Evolutionary conservation across 2,113 vertebrate genomes (phyloP).

Genomic region (Cardinalis cardinalis): DNA sequence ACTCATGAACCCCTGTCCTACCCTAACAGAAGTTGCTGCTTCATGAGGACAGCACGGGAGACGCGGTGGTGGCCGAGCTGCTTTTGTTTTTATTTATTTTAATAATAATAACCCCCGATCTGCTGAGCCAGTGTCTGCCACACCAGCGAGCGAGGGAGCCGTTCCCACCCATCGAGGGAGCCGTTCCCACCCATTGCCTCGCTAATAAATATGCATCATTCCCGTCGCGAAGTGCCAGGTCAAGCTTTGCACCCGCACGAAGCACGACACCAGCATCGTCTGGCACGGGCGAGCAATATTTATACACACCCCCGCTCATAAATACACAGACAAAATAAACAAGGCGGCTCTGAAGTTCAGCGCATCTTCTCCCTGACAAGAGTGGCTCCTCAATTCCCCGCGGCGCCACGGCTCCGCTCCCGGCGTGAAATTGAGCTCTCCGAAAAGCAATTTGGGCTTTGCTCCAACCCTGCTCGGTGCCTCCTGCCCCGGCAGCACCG

Average conservation of each 20-base stretch:
- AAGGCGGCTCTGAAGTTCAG: constrained; percentile 29
- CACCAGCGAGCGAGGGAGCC: not conserved
- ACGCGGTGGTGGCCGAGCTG: not conserved
- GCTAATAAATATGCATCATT: constrained; percentile 65
- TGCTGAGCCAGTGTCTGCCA: constrained; percentile 25
- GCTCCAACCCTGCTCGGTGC: not conserved
- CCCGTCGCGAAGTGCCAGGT: constrained; percentile 35
- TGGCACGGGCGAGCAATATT: constrained; percentile 25
- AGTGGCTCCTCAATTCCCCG: constrained; percentile 53
- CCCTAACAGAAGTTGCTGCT: not conserved
- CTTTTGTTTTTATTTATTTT: constrained; percentile 19
- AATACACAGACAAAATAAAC: not conserved
- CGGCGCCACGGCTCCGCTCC: not conserved
- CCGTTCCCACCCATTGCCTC: not conserved
- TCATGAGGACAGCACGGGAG: not conserved
- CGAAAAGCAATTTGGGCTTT: constrained; percentile 47
- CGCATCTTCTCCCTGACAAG: constrained; percentile 69
- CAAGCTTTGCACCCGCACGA: constrained; percentile 44
- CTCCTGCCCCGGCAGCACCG: rapidly evolving
- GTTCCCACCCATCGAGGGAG: not conserved
- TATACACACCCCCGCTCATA: not conserved
- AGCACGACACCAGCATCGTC: not conserved
- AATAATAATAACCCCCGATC: not conserved
- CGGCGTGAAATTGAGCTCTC: constrained; percentile 58
- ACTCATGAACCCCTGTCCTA: not conserved